Base-by-base conservation (phyloP, 2,797 vertebrate genomes). In the Naso thynnoides region DNA sequence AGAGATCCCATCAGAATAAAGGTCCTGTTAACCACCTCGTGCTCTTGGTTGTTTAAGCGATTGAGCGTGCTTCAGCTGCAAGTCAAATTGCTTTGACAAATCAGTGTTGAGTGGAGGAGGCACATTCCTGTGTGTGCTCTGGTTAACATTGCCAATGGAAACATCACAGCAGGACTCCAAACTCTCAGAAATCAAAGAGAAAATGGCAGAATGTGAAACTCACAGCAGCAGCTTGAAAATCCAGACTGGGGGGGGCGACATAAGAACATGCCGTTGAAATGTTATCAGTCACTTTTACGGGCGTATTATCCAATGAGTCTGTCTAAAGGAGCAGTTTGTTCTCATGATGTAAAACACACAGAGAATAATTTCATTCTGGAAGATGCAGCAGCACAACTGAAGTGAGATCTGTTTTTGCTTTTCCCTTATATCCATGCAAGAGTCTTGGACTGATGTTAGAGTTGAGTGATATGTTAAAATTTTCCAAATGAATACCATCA, bases 71-170 rank as follows among this genome's bases (percentile, higher is more conserved):
- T 76, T 78, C 60, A 57, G 73, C 68, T 71, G 68, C 57, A 53
- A 64, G 69, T 85, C 63, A 76, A 76, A 79, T 60, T 70, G 67
- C 66, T 82, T 77, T 79, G 70, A 78, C 73, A 79, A 83, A 77
- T 76, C 47, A 52, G 44, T 18, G 42, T 21, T 21, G 70, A 76
- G 70, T 26, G 58, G 60, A 66, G 50, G 68, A 67, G 67, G 45
- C 23, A 21, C 54, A 53, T 67, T 56, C 68, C 72, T 48, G 5
- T 45, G 24, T 64, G 69, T 72, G 67, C 48, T 63, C 59, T 67
- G 72, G 44, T 74, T 82, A 85, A 82, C 78, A 65, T 36, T 52
- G 72, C 58, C 62, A 53, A 57, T 19, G 50, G 81, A 79, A 78
- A 85, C 56, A 74, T 72, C 74, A 56, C 79, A 77, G 68, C 69